Percentiles rank a stretch among this genome's conserved stretches.
Evolutionary conservation across 1,140 invertebrate species (phyloP).

Genomic region (Caligus rogercresseyi): DNA sequence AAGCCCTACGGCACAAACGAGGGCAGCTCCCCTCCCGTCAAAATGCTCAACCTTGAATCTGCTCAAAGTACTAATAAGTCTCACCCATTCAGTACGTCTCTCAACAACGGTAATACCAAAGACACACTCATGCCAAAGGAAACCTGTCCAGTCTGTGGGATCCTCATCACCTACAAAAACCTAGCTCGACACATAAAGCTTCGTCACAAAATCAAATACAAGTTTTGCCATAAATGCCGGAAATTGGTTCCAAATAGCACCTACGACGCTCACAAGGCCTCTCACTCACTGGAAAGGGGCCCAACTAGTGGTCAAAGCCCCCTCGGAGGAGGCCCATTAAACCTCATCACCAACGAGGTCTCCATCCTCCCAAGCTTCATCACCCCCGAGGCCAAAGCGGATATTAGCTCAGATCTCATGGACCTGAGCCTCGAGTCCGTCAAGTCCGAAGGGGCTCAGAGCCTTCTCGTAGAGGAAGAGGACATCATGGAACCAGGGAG

Average conservation of each 20-base stretch:
- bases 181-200: slow-evolving; percentile 18
- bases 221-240: slow-evolving; percentile 20
- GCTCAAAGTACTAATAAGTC: not conserved
- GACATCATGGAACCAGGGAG: not conserved
- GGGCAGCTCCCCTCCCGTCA: not conserved
- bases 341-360: slow-evolving; percentile 1
- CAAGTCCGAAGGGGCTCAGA: not conserved
- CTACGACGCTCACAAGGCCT: slow-evolving; percentile 14
- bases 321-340: not conserved
- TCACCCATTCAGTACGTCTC: not conserved
- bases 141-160: slow-evolving; percentile 17
- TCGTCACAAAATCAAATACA: slow-evolving; percentile 18
- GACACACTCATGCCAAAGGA: slow-evolving; percentile 19
- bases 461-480: not conserved
- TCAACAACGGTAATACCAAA: slow-evolving; percentile 1
- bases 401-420: not conserved
- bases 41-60: not conserved
- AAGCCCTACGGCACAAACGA: not conserved
- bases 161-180: slow-evolving; percentile 20
- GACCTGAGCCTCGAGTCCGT: not conserved
- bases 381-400: not conserved
- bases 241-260: slow-evolving; percentile 14
- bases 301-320: not conserved
- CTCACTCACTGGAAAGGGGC: slow-evolving; percentile 3
- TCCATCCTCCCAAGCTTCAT: not conserved